Base-by-base conservation (phyloP, 1,140 invertebrate species). In the Lordiphosa clarofinis region DNA sequence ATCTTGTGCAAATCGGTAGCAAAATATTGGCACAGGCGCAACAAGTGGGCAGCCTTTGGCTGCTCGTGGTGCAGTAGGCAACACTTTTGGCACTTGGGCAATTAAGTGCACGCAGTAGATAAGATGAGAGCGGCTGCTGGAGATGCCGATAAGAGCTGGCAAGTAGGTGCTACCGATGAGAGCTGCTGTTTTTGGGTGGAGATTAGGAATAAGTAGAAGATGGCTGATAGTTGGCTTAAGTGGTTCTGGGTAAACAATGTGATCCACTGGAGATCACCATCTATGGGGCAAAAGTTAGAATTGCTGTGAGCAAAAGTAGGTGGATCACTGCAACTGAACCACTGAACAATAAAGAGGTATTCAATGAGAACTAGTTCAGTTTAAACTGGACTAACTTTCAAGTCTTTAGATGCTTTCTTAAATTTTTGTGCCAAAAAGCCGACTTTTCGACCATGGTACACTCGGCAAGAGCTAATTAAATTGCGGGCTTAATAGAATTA, bases 401-500 rank as follows among this genome's bases (percentile, higher is more conserved):
- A 19, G 19, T 19, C 2, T 3, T 19, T 19, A 19, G 19, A 19
- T 19, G 19, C 19, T 19, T 19, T 19, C 2, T 2, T 19, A 19
- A 19, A 19, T 19, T 19, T 31, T 31, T 31, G 7, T 8, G 28
- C 28, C 28, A 7, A 31, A 31, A 8, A 8, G 6, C 2, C 2
- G 7, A 31, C 28, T 8, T 31, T 31, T 31, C 6, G 6, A 31
- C 28, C 28, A 31, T 31, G 2, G 28, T 31, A 1, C 28, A 8
- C 7, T 31, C 28, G 6, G 7, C 6, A 61, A 78, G 79, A 84
- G 73, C 84, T 78, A 84, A 86, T 84, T 82, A 84, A 82, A 86
- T 86, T 71, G 78, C 73, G 59, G 61, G 44, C 73, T 65, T 86
- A 84, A 84, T 86, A 84, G 78, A 84, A 84, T 84, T 84, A 84